Evolutionary conservation across 1,140 invertebrate genomes (phyloP).

Genomic region (Lasaia peninsularis): DNA sequence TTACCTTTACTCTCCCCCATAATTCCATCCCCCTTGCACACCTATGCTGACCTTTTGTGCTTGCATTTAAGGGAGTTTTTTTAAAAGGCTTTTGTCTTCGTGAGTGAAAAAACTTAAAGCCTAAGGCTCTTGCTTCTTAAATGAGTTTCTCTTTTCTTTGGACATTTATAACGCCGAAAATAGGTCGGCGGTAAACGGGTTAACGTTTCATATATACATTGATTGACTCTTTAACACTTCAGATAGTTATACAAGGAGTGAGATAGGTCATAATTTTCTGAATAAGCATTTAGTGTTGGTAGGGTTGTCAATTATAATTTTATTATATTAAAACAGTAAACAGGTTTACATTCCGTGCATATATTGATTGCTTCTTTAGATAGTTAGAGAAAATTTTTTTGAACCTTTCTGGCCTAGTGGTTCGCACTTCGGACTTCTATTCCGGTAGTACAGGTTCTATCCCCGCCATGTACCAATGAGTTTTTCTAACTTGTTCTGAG

Average conservation of each 20-base stretch:
- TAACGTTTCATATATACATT: constrained; percentile 24
- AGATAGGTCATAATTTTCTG: neutral
- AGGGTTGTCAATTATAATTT: neutral
- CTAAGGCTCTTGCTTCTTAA: constrained; percentile 44
- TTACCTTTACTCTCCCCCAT: constrained; percentile 22
- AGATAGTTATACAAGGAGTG: neutral
- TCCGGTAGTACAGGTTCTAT: too few species aligned
- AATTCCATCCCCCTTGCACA: constrained; percentile 47
- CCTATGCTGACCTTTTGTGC: constrained; percentile 68
- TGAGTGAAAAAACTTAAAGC: constrained; percentile 55
- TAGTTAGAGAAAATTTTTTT: too few species aligned
- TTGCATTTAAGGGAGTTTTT: constrained; percentile 57
- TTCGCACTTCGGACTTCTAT: too few species aligned
- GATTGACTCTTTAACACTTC: constrained; percentile 15
- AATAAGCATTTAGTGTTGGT: neutral
- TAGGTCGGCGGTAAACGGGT: constrained; percentile 13
- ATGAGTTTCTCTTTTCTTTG: constrained; percentile 31
- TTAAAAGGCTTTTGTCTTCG: constrained; percentile 65
- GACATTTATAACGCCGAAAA: constrained; percentile 9
- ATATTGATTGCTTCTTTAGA: too few species aligned
- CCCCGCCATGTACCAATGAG: too few species aligned
- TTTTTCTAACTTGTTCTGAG: too few species aligned
- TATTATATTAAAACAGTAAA: neutral
- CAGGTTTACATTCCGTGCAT: too few species aligned
- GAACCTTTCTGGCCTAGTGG: too few species aligned